phyloP scores from a whole-genome alignment of 2,113 vertebrate genomes.

The Apeltes quadracus region DNA sequence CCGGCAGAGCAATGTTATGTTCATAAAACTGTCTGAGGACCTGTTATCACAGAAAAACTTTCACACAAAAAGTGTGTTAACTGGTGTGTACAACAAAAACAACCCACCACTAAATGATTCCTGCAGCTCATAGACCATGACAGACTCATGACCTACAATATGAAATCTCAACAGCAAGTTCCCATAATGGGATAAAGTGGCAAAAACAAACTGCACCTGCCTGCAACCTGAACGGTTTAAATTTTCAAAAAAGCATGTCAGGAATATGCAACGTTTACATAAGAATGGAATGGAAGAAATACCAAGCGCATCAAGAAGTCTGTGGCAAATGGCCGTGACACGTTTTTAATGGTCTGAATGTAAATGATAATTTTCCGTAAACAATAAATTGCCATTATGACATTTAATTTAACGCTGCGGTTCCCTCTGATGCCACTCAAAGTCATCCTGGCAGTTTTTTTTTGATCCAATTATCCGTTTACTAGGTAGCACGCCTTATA shows the following conservation, averaged over 20 bases:
- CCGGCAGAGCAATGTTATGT: not conserved
- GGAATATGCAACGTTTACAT: not conserved
- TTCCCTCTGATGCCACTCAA: constrained; percentile 10
- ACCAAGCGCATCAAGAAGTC: not conserved
- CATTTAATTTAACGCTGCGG: constrained; percentile 17
- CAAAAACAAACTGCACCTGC: not conserved
- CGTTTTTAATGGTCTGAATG: not conserved
- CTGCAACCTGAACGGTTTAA: not conserved
- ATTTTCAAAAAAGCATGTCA: not conserved
- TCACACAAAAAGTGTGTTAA: too few species aligned
- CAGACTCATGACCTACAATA: not conserved
- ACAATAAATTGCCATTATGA: constrained; percentile 12
- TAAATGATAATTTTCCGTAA: not conserved
- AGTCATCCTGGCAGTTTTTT: not conserved
- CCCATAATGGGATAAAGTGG: not conserved
- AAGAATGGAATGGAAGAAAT: not conserved
- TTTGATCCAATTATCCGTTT: constrained; percentile 24
- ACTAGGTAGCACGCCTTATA: constrained; percentile 20
- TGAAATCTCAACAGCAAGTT: not conserved
- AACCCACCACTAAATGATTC: not conserved
- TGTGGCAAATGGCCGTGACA: not conserved
- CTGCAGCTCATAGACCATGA: not conserved
- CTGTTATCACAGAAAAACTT: not conserved
- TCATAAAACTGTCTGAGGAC: not conserved
- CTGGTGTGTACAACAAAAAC: not conserved